phyloP scores from a whole-genome alignment of 2,797 vertebrate species.

The Sus cebifrons region DNA sequence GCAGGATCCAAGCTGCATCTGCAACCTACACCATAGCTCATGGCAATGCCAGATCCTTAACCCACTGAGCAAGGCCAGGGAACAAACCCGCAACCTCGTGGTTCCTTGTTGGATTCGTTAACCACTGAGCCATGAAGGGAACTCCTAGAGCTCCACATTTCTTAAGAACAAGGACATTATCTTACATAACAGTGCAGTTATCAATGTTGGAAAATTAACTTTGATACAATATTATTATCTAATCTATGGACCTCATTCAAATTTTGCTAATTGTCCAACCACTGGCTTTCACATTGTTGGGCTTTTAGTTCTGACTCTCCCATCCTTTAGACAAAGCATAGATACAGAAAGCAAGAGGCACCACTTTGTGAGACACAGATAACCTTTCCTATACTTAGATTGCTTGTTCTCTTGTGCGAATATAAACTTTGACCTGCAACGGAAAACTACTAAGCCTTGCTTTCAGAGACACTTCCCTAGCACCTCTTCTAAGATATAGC shows the following conservation, averaged over 20 bases:
- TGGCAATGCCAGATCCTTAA: too few species aligned
- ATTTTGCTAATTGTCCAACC: not conserved
- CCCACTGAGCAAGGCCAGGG: too few species aligned
- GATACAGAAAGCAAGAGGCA: not conserved
- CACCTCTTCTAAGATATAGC: not conserved
- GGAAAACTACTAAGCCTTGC: not conserved
- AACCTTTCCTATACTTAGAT: not conserved
- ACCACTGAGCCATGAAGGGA: too few species aligned
- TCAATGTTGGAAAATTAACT: slow-evolving; percentile 55
- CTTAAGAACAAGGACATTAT: slow-evolving; percentile 38
- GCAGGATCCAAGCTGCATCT: too few species aligned
- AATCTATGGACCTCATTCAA: not conserved
- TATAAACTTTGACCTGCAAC: not conserved
- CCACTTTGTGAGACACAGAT: not conserved
- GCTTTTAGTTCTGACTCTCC: slow-evolving; percentile 9
- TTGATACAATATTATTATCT: slow-evolving; percentile 4
- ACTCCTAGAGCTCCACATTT: not conserved
- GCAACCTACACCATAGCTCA: too few species aligned
- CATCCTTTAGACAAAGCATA: not conserved
- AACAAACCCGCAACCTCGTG: too few species aligned
- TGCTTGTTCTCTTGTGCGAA: not conserved
- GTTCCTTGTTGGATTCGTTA: too few species aligned
- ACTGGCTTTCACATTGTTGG: not conserved
- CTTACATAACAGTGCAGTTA: not conserved
- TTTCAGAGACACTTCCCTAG: not conserved